Evolutionary conservation across 2,888 invertebrate species (phyloP).

Genomic region (Labia minor): DNA sequence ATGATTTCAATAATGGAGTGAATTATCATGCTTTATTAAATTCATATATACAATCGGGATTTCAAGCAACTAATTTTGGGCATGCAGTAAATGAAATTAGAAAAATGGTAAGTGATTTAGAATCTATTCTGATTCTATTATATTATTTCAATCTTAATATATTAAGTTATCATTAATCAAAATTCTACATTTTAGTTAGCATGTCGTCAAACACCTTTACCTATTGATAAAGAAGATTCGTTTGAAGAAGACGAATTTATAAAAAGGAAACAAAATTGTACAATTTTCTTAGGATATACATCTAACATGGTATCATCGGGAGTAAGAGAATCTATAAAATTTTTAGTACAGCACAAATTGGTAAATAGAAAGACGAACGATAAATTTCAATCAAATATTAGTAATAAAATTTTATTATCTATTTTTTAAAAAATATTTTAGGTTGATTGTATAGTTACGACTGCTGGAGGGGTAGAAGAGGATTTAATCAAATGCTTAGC

Average conservation of each 20-base stretch:
- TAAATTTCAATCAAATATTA: no score
- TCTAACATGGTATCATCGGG: slow-evolving; percentile 96
- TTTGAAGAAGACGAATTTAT: slow-evolving; percentile 73
- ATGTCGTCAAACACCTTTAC: slow-evolving; percentile 56
- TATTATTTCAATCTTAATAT: neutral
- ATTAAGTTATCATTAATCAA: neutral
- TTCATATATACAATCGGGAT: slow-evolving; percentile 75
- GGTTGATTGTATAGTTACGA: slow-evolving; percentile 93
- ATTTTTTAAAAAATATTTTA: no score
- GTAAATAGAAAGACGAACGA: no score
- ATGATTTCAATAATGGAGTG: slow-evolving; percentile 85
- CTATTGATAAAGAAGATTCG: slow-evolving; percentile 49
- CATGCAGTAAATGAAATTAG: slow-evolving; percentile 82
- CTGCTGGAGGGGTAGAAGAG: slow-evolving; percentile 97
- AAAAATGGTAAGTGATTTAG: slow-evolving; percentile 58
- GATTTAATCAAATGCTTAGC: slow-evolving; percentile 97
- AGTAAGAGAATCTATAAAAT: slow-evolving; percentile 79
- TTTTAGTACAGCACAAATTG: slow-evolving; percentile 73
- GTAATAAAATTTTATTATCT: no score
- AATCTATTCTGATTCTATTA: slow-evolving; percentile 14
- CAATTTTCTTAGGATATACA: slow-evolving; percentile 93
- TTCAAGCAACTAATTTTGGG: slow-evolving; percentile 94
- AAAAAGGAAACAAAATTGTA: slow-evolving; percentile 66
- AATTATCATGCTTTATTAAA: slow-evolving; percentile 74
- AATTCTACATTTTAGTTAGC: slow-evolving; percentile 44